Base-by-base conservation (phyloP, 2,113 vertebrate species). In the Myiagra hebetior region DNA sequence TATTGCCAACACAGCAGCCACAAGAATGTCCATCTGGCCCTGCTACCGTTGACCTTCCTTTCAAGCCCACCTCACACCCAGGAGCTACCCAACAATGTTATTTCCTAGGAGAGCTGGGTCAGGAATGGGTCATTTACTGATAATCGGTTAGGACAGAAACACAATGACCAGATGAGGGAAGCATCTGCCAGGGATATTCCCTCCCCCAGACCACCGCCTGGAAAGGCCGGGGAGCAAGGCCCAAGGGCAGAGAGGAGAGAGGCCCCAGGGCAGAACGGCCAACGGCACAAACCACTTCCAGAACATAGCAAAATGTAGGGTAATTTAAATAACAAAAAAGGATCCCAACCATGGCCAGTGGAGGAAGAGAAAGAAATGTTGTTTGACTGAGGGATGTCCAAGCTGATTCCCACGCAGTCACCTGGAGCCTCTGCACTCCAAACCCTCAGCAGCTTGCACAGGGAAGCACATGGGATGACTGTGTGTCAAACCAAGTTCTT, bases 161-260 rank as follows among this genome's bases (percentile, higher is more conserved):
- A 97, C 96, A 96, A 95, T 93, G 95, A 94, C 82, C 78, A 95
- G 92, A 93, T 62, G 92, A 96, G 88, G 57, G 89, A 95, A 94
- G 89, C 97, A 97, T 95, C 95, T 96, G 91, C 73, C 57, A 84
- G 59, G 63, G 75, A 65, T 94, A 77, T 70, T 93, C 85, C 94
- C 87, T 91, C 91, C 90, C 77, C 74, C 84, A 89, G 89, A 77
- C 42, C 75, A 85, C 85, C 6, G 49, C 50, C 79, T 49, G 49
- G 65, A 88, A 68, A 64, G 75, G 63, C 60, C 8, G 3, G 35
- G 82, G 86, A 91, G 81, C 87, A 70, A 74, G 78, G 59, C 21
- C 75, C 87, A 78, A 82, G 68, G 52, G 78, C 73, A 96, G 85
- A 68, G 70, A 80, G 62, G 46, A 82, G 52, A 76, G 75, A 79